Percentiles rank a stretch among this genome's conserved stretches.
phyloP scores from a whole-genome alignment of 1,140 invertebrate genomes.

The Penaeus japonicus region DNA sequence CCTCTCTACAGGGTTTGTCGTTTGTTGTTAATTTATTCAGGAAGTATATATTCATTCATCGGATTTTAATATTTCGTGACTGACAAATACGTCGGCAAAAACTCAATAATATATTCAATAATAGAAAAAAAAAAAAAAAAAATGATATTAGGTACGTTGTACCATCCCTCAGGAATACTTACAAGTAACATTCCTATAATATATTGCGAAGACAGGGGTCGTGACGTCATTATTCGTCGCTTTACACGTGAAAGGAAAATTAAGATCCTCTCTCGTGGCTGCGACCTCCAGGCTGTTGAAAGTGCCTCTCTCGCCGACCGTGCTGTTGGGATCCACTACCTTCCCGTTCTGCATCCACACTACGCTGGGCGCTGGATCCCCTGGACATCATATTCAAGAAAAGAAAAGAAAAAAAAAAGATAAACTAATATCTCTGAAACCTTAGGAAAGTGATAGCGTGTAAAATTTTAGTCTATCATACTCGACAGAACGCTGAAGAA shows the following conservation, averaged over 20 bases:
- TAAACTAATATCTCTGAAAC: background rate
- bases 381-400: background rate
- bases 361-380: conserved; percentile 43
- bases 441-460: background rate
- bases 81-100: too few relatives aligned
- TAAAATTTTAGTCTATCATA: too few relatives aligned
- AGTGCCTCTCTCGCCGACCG: conserved; percentile 32
- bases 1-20: too few relatives aligned
- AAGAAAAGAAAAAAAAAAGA: too few relatives aligned
- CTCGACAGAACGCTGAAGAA: too few relatives aligned
- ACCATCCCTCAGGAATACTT: conserved; percentile 66
- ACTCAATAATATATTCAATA: background rate
- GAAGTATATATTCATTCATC: too few relatives aligned
- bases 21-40: too few relatives aligned
- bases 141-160: background rate
- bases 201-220: conserved; percentile 76
- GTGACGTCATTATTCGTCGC: conserved; percentile 84
- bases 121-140: background rate
- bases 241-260: conserved; percentile 83
- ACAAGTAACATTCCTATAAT: conserved; percentile 90
- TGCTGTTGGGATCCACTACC: conserved; percentile 53
- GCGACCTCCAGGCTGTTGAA: conserved; percentile 53
- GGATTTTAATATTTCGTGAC: too few relatives aligned
- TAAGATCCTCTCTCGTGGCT: conserved; percentile 73
- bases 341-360: conserved; percentile 51